phyloP scores from a whole-genome alignment of 2,113 vertebrate genomes.

The Rhinoderma darwinii region DNA sequence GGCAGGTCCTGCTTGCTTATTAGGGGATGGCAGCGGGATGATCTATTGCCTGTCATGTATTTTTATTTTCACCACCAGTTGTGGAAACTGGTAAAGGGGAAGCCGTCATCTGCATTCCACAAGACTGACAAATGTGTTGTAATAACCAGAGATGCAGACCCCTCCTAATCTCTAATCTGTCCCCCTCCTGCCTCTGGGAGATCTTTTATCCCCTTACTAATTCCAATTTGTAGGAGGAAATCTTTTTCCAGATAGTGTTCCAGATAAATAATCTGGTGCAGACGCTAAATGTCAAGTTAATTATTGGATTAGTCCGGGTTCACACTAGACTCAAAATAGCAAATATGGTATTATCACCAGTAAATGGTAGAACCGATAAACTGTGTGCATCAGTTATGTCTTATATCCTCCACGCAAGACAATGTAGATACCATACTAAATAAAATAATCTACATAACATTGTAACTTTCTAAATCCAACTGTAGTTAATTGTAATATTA shows the following conservation, averaged over 20 bases:
- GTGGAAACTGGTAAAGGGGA: slow-evolving; percentile 18
- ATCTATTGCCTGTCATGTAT: background rate
- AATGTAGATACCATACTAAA: too few species aligned
- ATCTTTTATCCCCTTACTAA: slow-evolving; percentile 62
- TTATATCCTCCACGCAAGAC: too few species aligned
- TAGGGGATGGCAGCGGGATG: background rate
- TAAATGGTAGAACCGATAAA: background rate
- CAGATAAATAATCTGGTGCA: slow-evolving; percentile 50
- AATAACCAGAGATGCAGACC: slow-evolving; percentile 64
- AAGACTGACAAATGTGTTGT: slow-evolving; percentile 62
- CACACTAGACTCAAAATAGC: background rate
- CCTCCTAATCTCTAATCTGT: slow-evolving; percentile 65
- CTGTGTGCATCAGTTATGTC: too few species aligned
- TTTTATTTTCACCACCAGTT: background rate
- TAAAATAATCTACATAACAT: too few species aligned
- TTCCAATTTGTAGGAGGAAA: slow-evolving; percentile 62
- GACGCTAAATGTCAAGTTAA: slow-evolving; percentile 66
- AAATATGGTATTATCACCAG: background rate
- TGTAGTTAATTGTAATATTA: too few species aligned
- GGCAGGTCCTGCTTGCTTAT: background rate
- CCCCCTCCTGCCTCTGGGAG: slow-evolving; percentile 62
- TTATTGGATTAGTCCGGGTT: slow-evolving; percentile 63
- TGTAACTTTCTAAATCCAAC: too few species aligned
- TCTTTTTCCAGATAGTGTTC: slow-evolving; percentile 63
- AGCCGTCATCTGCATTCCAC: background rate